Evolutionary conservation across 2,797 vertebrate genomes (phyloP), one percentile per base, ranked within the genome.

Genomic region (Ambastaia sidthimunki): DNA sequence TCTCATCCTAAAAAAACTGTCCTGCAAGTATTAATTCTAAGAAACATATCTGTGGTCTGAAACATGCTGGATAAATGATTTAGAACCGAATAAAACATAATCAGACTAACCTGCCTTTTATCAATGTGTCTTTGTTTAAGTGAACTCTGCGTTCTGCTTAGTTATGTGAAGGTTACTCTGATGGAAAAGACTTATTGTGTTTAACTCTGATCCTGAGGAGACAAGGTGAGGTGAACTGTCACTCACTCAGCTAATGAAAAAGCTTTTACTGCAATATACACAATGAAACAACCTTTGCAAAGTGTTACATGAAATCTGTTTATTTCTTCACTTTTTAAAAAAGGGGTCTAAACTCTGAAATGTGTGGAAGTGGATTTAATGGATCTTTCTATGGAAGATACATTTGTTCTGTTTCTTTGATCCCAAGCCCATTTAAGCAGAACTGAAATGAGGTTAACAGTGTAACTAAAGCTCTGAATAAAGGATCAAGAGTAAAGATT

Each of bases 171-270:
- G 74, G 52, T 47, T 54, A 69, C 11, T 11, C 18, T 44, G 63
- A 48, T 11, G 41, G 54, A 78, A 59, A 21, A 34, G 10, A 44
- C 74, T 76, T 15, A 48, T 52, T 71, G 54, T 48, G 66, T 62
- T 62, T 16, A 60, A 60, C 57, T 60, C 13, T 25, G 25, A 23
- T 23, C 67, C 28, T 47, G 15, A 63, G 21, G 23, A 57, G 63
- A 55, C 37, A 57, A 7, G 13, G 21, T 11, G 48, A 76, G 28
- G 63, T 77, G 75, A 69, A 60, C 71, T 0, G 57, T 55, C 60
- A 54, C 19, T 57, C 74, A 28, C 66, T 34, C 23, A 0, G 41
- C n/a, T 62, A 15, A 63, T 71, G 52, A 63, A 65, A 65, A 71
- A 71, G 19, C 59, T 54, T 59, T 71, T 48, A 19, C 44, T 62